Percentiles rank a stretch among this genome's conserved stretches.
Conservation (phyloP, 2,888 invertebrate genomes). For the Stictocephala bisonia region DNA sequence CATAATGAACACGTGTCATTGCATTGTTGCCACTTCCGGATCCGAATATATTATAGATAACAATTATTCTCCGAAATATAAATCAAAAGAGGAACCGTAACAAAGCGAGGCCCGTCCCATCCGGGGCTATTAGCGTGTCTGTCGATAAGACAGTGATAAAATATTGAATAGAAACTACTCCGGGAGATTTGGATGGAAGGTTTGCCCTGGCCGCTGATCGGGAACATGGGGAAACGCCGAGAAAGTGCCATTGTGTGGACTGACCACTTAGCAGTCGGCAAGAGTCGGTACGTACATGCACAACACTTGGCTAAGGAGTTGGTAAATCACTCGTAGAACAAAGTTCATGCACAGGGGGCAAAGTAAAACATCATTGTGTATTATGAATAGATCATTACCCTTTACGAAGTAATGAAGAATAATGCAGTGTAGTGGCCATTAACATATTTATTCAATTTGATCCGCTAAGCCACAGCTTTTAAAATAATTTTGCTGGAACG, state of each 20-base stretch:
- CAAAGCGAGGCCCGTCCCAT: slow-evolving; percentile 21
- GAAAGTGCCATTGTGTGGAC: slow-evolving; percentile 12
- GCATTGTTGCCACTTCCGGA: slow-evolving; percentile 25
- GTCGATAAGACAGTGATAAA: slow-evolving; percentile 43
- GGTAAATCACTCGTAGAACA: too few species aligned
- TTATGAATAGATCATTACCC: too few species aligned
- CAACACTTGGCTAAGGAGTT: too few species aligned
- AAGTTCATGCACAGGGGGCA: too few species aligned
- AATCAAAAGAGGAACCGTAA: slow-evolving; percentile 36
- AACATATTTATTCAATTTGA: too few species aligned
- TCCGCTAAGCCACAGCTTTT: too few species aligned
- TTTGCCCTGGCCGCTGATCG: slow-evolving; percentile 12
- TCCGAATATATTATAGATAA: slow-evolving; percentile 48
- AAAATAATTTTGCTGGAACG: too few species aligned
- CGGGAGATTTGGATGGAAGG: slow-evolving; percentile 7
- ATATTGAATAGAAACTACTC: slow-evolving; percentile 44
- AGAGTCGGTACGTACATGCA: too few species aligned
- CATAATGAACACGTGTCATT: slow-evolving; percentile 19
- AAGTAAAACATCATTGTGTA: too few species aligned
- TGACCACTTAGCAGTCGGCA: too few species aligned
- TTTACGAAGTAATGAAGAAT: too few species aligned
- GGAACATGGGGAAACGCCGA: slow-evolving; percentile 42
- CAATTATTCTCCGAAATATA: slow-evolving; percentile 34
- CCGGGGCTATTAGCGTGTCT: slow-evolving; percentile 34
- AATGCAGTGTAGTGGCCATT: too few species aligned